Evolutionary conservation across 1,140 invertebrate species (phyloP).

Genomic region (Chrysomallon squamiferum): DNA sequence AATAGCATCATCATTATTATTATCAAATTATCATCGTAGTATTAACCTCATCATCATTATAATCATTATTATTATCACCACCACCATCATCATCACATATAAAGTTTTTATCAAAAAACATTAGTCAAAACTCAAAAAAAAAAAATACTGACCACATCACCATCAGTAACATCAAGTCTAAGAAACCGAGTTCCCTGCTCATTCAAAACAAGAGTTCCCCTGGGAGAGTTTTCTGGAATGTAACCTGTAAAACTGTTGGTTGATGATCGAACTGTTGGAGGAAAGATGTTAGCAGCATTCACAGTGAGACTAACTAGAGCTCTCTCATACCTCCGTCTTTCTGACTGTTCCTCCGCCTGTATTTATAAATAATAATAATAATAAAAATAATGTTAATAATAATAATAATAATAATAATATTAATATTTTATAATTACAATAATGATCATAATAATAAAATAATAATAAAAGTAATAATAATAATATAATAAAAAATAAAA

Average conservation of each 20-base stretch:
- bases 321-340: conserved; percentile 6
- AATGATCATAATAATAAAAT: too few relatives aligned
- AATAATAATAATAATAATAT: neutral
- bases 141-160: conserved; percentile 30
- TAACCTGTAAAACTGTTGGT: conserved; percentile 18
- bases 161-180: conserved; percentile 25
- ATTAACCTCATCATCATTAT: too few relatives aligned
- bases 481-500: too few relatives aligned
- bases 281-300: conserved; percentile 12
- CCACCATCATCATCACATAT: neutral
- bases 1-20: too few relatives aligned
- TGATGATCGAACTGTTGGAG: conserved; percentile 17
- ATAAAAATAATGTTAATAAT: too few relatives aligned
- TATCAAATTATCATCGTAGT: too few relatives aligned
- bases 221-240: conserved; percentile 35
- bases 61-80: neutral
- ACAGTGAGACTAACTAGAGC: conserved; percentile 27
- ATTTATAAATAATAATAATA: neutral
- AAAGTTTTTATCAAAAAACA: too few relatives aligned
- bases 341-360: conserved; percentile 21
- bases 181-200: conserved; percentile 10
- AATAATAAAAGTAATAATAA: too few relatives aligned
- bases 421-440: too few relatives aligned
- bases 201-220: conserved; percentile 26
- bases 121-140: neutral